phyloP scores from a whole-genome alignment of 2,888 invertebrate species.

The Crepidodera aurea region DNA sequence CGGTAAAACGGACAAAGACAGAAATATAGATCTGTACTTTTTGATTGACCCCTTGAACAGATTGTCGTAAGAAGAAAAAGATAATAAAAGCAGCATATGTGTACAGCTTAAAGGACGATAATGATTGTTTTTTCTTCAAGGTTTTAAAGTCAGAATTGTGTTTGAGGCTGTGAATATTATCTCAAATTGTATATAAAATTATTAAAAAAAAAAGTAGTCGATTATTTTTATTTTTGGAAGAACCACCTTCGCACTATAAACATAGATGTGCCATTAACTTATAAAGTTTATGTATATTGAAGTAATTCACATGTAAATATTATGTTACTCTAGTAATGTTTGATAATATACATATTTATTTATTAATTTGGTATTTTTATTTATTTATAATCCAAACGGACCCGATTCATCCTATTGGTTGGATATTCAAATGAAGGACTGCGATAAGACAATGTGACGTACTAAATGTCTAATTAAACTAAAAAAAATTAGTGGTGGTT shows the following conservation, averaged over 20 bases:
- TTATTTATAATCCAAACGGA: not conserved
- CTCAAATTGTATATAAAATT: conserved; percentile 48
- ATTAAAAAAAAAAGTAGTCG: conserved; percentile 31
- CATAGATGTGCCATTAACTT: conserved; percentile 56
- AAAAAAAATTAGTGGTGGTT: too few species aligned
- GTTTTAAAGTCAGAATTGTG: conserved; percentile 48
- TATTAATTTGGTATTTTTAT: conserved; percentile 41
- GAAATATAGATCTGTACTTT: too few species aligned
- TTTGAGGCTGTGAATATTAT: conserved; percentile 57
- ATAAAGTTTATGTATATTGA: conserved; percentile 50
- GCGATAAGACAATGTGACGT: too few species aligned
- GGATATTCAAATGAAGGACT: too few species aligned
- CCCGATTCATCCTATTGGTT: too few species aligned
- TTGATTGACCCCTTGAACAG: not conserved
- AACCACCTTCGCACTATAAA: conserved; percentile 49
- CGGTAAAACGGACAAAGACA: too few species aligned
- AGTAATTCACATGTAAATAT: conserved; percentile 51
- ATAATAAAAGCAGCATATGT: conserved; percentile 39
- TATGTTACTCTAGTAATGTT: conserved; percentile 54
- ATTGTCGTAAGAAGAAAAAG: conserved; percentile 8
- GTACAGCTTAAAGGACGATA: conserved; percentile 24
- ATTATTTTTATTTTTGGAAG: conserved; percentile 47
- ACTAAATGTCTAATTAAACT: too few species aligned
- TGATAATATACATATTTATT: conserved; percentile 57
- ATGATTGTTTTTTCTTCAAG: conserved; percentile 29